Percentiles rank a stretch among this genome's conserved stretches.
Evolutionary conservation across 2,797 vertebrate genomes (phyloP).

Genomic region (Danio kyathit): DNA sequence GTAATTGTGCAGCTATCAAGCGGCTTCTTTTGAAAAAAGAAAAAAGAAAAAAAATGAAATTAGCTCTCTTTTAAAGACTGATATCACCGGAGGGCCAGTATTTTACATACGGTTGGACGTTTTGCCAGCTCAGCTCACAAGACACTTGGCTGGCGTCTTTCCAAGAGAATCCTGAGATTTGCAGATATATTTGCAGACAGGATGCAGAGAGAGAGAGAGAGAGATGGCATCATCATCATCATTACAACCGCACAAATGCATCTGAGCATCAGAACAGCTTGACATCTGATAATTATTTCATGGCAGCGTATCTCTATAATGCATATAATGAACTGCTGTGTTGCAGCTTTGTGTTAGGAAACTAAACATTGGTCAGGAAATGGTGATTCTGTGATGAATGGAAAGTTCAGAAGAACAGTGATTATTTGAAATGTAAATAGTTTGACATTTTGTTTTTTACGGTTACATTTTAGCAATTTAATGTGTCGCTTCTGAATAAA

Average conservation of each 20-base stretch:
- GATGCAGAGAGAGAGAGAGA: conserved; percentile 13
- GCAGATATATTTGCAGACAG: conserved; percentile 47
- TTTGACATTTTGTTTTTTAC: too few relatives aligned
- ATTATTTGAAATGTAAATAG: too few relatives aligned
- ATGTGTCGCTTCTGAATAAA: too few relatives aligned
- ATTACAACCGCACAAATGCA: conserved; percentile 23
- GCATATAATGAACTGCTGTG: conserved; percentile 1
- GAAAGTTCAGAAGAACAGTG: too few relatives aligned
- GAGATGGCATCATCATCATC: neutral
- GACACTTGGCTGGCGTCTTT: conserved; percentile 38
- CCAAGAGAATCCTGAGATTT: conserved; percentile 47
- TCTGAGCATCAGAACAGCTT: conserved; percentile 26
- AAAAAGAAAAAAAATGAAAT: conserved; percentile 70
- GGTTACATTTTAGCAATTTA: too few relatives aligned
- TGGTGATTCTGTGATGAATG: too few relatives aligned
- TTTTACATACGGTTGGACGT: conserved; percentile 60
- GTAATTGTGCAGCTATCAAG: conserved; percentile 71
- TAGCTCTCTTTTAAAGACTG: conserved; percentile 70
- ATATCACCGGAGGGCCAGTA: conserved; percentile 71
- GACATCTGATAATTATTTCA: conserved; percentile 41
- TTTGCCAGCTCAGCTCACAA: conserved; percentile 53
- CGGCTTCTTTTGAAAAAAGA: conserved; percentile 62
- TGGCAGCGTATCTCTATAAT: conserved; percentile 23
- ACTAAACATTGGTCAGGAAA: neutral
- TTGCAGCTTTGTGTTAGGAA: neutral